A percentile compares a stretch with the other conserved stretches of the same genome.
These are phyloP conservation scores for Eidolon helvum DNA, from an alignment of 2,113 vertebrate species.

Conservation along the genomic window DNA sequence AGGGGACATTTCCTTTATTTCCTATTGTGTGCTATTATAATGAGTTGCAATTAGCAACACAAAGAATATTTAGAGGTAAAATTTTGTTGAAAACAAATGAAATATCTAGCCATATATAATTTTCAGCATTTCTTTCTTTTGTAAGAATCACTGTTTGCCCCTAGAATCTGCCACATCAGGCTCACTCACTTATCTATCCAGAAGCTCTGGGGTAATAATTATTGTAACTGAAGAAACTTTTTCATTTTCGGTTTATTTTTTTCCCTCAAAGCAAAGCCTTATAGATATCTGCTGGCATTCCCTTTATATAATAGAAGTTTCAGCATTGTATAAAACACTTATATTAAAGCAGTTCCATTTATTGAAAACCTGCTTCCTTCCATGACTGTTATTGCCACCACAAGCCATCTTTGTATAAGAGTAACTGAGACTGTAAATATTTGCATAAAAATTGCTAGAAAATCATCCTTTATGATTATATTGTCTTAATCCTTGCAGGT, in stretches of 20 bases:
- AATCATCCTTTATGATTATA: neutral
- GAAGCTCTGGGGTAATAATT: neutral
- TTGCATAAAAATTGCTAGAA: neutral
- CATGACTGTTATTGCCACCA: neutral
- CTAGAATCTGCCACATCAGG: neutral
- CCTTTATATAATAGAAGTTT: neutral
- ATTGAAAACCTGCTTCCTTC: neutral
- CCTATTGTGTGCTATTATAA: neutral
- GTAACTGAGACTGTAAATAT: neutral
- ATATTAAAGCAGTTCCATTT: neutral
- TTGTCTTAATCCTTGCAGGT: neutral
- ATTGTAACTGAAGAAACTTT: neutral
- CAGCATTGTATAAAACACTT: neutral
- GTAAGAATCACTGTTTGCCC: neutral
- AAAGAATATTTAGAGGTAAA: constrained; percentile 17
- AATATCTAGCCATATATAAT: neutral
- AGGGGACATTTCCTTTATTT: neutral
- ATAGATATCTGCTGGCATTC: neutral
- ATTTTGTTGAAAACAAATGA: neutral
- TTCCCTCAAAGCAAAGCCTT: neutral
- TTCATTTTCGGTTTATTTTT: neutral
- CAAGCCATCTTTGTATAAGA: neutral
- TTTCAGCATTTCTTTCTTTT: neutral
- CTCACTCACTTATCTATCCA: neutral
- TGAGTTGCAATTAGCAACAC: neutral